Evolutionary conservation across 2,113 vertebrate species (phyloP).

Genomic region (Dermatemys mawii): DNA sequence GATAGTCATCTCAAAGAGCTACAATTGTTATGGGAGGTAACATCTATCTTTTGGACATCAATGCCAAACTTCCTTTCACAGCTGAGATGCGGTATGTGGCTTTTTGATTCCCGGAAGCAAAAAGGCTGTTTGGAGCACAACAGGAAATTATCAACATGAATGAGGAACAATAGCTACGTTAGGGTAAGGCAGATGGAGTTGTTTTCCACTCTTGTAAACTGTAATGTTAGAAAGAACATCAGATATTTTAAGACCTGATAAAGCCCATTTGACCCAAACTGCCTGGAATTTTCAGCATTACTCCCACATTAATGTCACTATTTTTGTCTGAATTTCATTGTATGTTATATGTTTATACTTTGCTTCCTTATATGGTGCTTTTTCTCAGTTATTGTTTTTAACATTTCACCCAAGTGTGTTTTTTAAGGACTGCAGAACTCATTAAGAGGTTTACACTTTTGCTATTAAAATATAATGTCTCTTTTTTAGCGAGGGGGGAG

Average conservation of each 20-base stretch:
- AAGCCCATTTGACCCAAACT: conserved; percentile 67
- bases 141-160: neutral
- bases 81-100: neutral
- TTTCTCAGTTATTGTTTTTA: neutral
- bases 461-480: neutral
- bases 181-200: conserved; percentile 62
- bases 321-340: conserved; percentile 32
- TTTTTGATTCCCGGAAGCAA: conserved; percentile 27
- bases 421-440: neutral
- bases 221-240: conserved; percentile 61
- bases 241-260: conserved; percentile 66
- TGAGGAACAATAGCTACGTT: conserved; percentile 21
- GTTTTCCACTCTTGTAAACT: conserved; percentile 60
- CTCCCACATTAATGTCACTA: neutral
- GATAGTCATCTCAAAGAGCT: neutral
- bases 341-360: conserved; percentile 11
- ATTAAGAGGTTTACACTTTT: neutral
- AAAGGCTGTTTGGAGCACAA: conserved; percentile 32
- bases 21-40: neutral
- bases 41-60: neutral
- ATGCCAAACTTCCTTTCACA: neutral
- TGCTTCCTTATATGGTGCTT: neutral
- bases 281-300: conserved; percentile 24
- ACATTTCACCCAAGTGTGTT: neutral
- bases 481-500: neutral